Base-by-base conservation (phyloP, 2,797 vertebrate genomes). In the Macroramphosus scolopax region DNA sequence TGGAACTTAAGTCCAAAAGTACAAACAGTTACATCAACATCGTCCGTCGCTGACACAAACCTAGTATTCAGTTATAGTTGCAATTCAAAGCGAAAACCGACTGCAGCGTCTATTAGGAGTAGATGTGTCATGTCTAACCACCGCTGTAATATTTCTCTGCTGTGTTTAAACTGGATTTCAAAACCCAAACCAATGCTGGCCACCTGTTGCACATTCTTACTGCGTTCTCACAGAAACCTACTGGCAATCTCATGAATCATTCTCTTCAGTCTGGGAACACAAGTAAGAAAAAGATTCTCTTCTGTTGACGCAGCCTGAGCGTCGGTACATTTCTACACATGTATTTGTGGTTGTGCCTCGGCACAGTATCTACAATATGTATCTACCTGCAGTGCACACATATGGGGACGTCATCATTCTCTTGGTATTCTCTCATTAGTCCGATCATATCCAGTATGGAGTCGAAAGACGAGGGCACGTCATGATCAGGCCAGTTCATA, bases 361-460 rank as follows among this genome's bases (percentile, higher is more conserved):
- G n/a, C n/a, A n/a, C n/a, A n/a, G n/a, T n/a, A n/a, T n/a, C n/a
- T n/a, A n/a, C n/a, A n/a, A n/a, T n/a, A 3, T 8, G n/a, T 29
- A 17, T 9, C 1, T 5, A 44, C 84, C 85, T 87, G 85, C 85
- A 87, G 63, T 87, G 87, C 8, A 87, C 59, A 58, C 83, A 89
- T 63, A 98, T 92, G 11, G 96, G 95, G 49, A 97, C 92, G n/a
- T 95, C 92, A 29, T 97, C 93, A 11, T 94, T 91, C 49, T 94
- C 93, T 70, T 98, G 96, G 65, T 94, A 94, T 71, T 95, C 93
- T 72, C 96, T 91, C 96, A 99, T 97, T 51, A 96, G 89, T 49
- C 89, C 92, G 50, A 99, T 99, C 96, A 99, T 99, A 51, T 99
- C 96, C 87, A 99, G 84, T 78, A 99, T 99, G 67, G 96, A 98